phyloP scores from a whole-genome alignment of 2,888 invertebrate species.

The Oxytorus armatus region DNA sequence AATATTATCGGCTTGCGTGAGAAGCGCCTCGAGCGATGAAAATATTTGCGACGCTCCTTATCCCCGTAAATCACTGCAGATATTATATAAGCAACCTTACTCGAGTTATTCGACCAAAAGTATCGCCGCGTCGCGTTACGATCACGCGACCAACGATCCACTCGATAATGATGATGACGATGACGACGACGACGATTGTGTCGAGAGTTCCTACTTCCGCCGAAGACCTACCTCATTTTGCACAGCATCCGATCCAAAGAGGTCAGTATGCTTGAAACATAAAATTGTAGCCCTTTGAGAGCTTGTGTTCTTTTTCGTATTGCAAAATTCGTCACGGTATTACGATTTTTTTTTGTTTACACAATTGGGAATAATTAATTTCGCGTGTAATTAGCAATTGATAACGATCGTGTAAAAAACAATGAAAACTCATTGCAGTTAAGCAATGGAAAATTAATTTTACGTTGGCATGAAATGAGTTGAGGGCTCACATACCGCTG shows the following conservation, averaged over 20 bases:
- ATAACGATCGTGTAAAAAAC: too few relatives aligned
- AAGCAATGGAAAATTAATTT: too few relatives aligned
- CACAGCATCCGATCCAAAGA: conserved; percentile 90
- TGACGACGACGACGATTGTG: conserved; percentile 88
- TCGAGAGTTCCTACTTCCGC: conserved; percentile 93
- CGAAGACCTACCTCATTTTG: conserved; percentile 91
- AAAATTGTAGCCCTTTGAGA: too few relatives aligned
- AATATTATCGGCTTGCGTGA: conserved; percentile 94
- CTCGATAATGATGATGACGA: conserved; percentile 84
- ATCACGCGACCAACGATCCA: conserved; percentile 68
- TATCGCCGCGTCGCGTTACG: conserved; percentile 71
- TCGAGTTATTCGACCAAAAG: conserved; percentile 72
- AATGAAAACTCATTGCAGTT: too few relatives aligned
- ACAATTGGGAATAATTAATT: too few relatives aligned
- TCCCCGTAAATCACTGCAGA: conserved; percentile 86
- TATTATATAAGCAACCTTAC: conserved; percentile 81
- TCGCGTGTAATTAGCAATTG: too few relatives aligned
- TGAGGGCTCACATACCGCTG: too few relatives aligned
- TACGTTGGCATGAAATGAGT: too few relatives aligned
- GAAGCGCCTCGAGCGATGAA: conserved; percentile 95
- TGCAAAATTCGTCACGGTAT: background rate
- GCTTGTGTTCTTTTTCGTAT: background rate
- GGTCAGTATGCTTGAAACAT: conserved; percentile 78
- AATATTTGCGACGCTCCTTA: conserved; percentile 94
- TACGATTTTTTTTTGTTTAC: too few relatives aligned